These are phyloP conservation scores for Hirudinaria manillensis DNA, from an alignment of 2,888 invertebrate genomes.

Conservation along the genomic window DNA sequence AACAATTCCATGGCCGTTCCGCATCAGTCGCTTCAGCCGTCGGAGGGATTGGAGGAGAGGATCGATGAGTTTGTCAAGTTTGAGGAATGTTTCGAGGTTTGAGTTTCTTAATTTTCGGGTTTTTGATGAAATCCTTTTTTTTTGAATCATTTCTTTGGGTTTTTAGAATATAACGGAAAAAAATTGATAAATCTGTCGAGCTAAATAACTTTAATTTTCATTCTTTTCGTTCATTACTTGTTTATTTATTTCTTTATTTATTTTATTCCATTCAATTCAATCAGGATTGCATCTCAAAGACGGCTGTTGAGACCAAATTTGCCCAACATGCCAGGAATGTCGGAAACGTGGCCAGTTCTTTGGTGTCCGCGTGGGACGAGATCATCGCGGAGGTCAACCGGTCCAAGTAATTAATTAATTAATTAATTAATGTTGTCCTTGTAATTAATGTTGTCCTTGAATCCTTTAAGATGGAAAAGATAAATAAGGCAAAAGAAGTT, in stretches of 20 bases:
- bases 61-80: conserved; percentile 98
- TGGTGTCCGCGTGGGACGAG: conserved; percentile 62
- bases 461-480: background rate
- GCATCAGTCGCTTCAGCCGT: conserved; percentile 61
- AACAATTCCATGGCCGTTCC: conserved; percentile 65
- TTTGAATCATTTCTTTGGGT: background rate
- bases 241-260: background rate
- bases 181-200: background rate
- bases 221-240: background rate
- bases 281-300: conserved; percentile 85
- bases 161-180: background rate
- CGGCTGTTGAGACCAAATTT: conserved; percentile 96
- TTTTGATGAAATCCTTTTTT: background rate
- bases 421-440: background rate
- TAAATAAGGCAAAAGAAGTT: too few species aligned
- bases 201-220: background rate
- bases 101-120: background rate
- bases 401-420: conserved; percentile 10
- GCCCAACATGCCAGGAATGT: conserved; percentile 93
- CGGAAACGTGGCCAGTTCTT: conserved; percentile 72
- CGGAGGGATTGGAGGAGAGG: conserved; percentile 86
- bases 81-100: conserved; percentile 85
- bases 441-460: background rate
- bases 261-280: background rate
- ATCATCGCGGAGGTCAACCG: conserved; percentile 38